phyloP scores from a whole-genome alignment of 2,113 vertebrate genomes.

The Paradoxurus hermaphroditus region DNA sequence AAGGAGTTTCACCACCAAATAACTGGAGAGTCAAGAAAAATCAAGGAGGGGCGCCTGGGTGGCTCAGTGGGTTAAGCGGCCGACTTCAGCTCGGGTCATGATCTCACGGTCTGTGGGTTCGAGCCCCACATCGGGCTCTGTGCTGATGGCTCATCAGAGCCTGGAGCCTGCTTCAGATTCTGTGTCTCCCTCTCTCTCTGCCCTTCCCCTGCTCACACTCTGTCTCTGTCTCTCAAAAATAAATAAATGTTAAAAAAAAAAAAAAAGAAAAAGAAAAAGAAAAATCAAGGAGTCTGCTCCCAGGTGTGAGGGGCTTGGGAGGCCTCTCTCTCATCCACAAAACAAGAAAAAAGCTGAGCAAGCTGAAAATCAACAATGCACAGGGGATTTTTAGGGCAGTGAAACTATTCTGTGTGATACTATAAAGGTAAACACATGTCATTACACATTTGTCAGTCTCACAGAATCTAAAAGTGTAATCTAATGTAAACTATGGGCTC shows the following conservation, averaged over 20 bases:
- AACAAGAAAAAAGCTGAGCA: background rate
- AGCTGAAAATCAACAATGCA: background rate
- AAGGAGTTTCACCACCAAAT: background rate
- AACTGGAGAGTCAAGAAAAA: background rate
- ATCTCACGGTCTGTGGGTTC: too few relatives aligned
- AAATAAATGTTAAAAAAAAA: too few relatives aligned
- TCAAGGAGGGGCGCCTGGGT: too few relatives aligned
- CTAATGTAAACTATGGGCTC: background rate
- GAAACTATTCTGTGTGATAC: background rate
- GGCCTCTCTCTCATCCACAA: background rate
- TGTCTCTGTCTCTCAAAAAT: too few relatives aligned
- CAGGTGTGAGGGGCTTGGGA: background rate
- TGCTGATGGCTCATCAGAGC: too few relatives aligned
- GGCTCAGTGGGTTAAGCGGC: too few relatives aligned
- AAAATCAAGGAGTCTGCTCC: background rate
- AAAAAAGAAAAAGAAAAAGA: too few relatives aligned
- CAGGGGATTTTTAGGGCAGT: background rate
- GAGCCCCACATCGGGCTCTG: too few relatives aligned
- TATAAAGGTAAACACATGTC: background rate
- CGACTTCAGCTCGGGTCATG: too few relatives aligned
- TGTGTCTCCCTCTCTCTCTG: too few relatives aligned
- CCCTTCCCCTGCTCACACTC: too few relatives aligned
- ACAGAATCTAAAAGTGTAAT: background rate
- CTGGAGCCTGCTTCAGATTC: too few relatives aligned
- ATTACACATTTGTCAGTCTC: background rate